These are phyloP conservation scores for Drosophila albomicans DNA, from an alignment of 1,140 invertebrate species.

Conservation along the genomic window DNA sequence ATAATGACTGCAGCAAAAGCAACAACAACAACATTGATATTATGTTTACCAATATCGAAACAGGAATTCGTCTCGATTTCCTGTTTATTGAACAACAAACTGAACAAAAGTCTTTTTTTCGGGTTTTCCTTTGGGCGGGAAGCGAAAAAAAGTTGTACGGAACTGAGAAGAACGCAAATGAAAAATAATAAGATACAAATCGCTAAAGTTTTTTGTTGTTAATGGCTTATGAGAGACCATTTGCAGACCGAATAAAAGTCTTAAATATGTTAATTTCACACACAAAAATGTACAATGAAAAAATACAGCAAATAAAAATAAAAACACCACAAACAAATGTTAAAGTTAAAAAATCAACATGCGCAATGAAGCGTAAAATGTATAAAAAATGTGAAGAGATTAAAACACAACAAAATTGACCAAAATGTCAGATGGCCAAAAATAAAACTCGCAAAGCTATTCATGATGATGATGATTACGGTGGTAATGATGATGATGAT, in stretches of 20 bases:
- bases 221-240: constrained; percentile 27
- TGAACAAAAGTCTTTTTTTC: constrained; percentile 36
- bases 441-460: constrained; percentile 36
- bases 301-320: constrained; percentile 10
- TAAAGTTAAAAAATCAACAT: constrained; percentile 35
- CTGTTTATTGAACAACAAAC: constrained; percentile 69
- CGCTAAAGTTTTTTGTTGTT: constrained; percentile 36
- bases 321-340: too few species aligned
- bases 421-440: constrained; percentile 60
- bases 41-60: constrained; percentile 60
- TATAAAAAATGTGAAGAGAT: constrained; percentile 55
- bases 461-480: constrained; percentile 37
- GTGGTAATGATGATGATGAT: constrained; percentile 38
- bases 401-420: constrained; percentile 50
- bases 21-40: constrained; percentile 26
- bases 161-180: constrained; percentile 46
- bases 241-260: constrained; percentile 14
- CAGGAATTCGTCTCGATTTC: constrained; percentile 65
- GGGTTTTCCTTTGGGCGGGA: constrained; percentile 42
- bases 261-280: constrained; percentile 61
- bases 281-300: constrained; percentile 49
- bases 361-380: constrained; percentile 69
- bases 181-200: constrained; percentile 41
- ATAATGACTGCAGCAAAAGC: constrained; percentile 27
- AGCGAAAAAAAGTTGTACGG: constrained; percentile 19